Base-by-base conservation (phyloP, 2,888 invertebrate genomes). In the Psylliodes chrysocephalus region DNA sequence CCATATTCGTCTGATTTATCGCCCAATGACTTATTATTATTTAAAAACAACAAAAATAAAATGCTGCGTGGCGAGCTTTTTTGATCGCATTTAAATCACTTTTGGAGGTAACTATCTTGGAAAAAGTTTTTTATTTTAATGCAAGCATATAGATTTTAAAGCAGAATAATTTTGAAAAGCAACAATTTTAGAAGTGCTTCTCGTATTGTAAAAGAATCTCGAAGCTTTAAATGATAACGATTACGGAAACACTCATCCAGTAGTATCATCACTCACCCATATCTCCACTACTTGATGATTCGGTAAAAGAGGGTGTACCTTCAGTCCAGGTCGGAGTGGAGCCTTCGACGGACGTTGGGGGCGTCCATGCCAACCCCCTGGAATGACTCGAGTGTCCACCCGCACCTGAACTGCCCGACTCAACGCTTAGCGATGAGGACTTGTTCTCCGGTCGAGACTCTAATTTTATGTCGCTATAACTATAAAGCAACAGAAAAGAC, bases 241-340 rank as follows among this genome's bases (percentile, higher is more conserved):
- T 42, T 42, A 42, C 22, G 15, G 42, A 54, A 54, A 15, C 10
- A 42, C 17, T 55, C 40, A 44, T 42, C 18, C 60, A 52, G 35
- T 52, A 44, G 30, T 60, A 22, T 78, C 81, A 84, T 89, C 81
- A 84, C 89, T 88, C 85, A 90, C 91, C 91, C 86, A 91, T 90
- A 84, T 94, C 94, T 75, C 91, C 91, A 85, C 94, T 94, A 84
- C 95, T 95, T 84, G 96, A 96, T 77, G 96, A 97, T 83, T 96
- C 95, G 35, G 97, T 97, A 85, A 95, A 97, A 81, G 96, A 96
- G 65, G 97, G 97, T 73, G 97, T 97, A 77, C 97, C 97, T 86
- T 97, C 97, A 49, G 97, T 97, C 94, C 96, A 97, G 42, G 97
- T 97, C n/a, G 97, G 96, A 35, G 97, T 97, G 5, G 93, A 93